Base-by-base conservation (phyloP, 2,888 invertebrate species). In the Odontomyia ornata region DNA sequence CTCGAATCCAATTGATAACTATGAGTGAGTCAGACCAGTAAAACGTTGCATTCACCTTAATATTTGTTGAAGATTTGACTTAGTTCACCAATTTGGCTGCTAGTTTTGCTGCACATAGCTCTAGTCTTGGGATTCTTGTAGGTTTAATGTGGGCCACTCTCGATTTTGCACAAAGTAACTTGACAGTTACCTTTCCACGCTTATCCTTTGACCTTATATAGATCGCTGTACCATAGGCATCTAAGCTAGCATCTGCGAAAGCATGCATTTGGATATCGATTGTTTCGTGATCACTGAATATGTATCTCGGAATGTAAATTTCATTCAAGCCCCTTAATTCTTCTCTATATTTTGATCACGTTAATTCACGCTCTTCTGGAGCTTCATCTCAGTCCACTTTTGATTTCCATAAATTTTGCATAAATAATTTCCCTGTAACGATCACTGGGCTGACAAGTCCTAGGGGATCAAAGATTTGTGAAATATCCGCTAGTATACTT, bases 71-170 rank as follows among this genome's bases (percentile, higher is more conserved):
- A 18, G 4, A 4, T 60, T 21, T 25, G 3, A 77, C 25, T 75
- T 30, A n/a, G 0, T 23, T 13, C 1, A 25, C n/a, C 0, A 77
- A 28, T 1, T 77, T 23, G 0, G 71, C 52, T n/a, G 76, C 75
- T 15, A 75, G 3, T 43, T 69, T 60, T 25, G 80, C 78, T 43
- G 75, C 77, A 5, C 79, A 76, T 21, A 83, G 73, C 30, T 82
- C 81, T 9, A 82, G 64, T 18, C 81, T 71, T 5, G 81, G 81
- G 27, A 82, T 77, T 0, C 81, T 79, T 9, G 79, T 67, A 7
- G 65, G 47, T 52, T 81, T 82, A 0, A 64, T 15, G 23, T 77
- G 78, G 15, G 77, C 76, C 9, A 79, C 76, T 36, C 57, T 60
- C 15, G 78, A 78, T 60, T 79, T 77, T 27, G 77, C 46, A 28